Base-by-base conservation (phyloP, 2,888 invertebrate genomes). In the Bombylius major region DNA sequence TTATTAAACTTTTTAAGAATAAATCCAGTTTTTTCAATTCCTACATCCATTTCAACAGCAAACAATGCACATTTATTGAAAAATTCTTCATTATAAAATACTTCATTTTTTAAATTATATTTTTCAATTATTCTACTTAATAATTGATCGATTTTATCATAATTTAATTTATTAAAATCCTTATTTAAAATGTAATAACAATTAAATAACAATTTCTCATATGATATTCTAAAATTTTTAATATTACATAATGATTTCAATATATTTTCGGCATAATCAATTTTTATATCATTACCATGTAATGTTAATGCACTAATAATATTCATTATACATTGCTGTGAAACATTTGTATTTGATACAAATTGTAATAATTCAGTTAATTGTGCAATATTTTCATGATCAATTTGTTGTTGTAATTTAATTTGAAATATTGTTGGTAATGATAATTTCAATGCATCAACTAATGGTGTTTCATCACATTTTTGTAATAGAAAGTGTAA, bases 391-490 rank as follows among this genome's bases (percentile, higher is more conserved):
- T 83, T 80, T 33, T 77, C 71, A 11, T 67, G 71, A 59, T 84
- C 80, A 32, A 84, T 64, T 67, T 85, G 82, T 7, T 74, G 61
- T 0, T 77, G 75, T 8, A 86, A 62, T 59, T 83, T 79, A 8
- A 80, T 77, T 71, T 85, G 82, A 65, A 86, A 84, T 0, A 83
- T 81, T 36, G 85, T 68, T 0, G 86, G 85, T 11, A 87, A 64
- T 0, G 86, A 86, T 1, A 83, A 72, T 63, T 76, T 76, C 5
- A 87, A 65, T 0, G 84, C 85, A 44, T 83, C 81, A 0, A 80
- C 77, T 33, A 87, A 69, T 56, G 85, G 81, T 13, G 76, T 77
- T 3, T 62, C 63, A 47, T 78, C 71, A 51, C 78, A 77, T 57
- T 76, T 75, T 3, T 68, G 65, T 0, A 87, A 65, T 8, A 86